phyloP scores from a whole-genome alignment of 2,888 invertebrate species.

The Dicranocentrus wangi region DNA sequence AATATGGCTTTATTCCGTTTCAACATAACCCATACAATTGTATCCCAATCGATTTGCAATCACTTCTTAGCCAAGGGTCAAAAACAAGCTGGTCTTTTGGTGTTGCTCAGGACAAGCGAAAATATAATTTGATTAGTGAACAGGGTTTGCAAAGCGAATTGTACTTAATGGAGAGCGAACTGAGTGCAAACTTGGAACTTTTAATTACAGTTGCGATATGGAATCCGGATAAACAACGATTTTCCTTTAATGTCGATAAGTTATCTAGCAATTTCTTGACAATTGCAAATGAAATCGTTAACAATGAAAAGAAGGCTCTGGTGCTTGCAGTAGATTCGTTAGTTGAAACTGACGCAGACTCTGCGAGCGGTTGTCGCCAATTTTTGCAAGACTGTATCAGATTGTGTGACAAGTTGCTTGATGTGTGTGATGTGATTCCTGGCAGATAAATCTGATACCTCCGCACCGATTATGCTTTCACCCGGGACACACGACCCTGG shows the following conservation, averaged over 20 bases:
- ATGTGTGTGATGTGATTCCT: conserved; percentile 14
- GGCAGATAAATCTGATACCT: conserved; percentile 73
- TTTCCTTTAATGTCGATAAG: conserved; percentile 44
- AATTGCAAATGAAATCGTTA: conserved; percentile 32
- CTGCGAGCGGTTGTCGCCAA: neutral
- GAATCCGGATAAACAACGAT: conserved; percentile 51
- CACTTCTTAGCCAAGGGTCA: neutral
- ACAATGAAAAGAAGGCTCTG: conserved; percentile 30
- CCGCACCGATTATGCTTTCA: conserved; percentile 89
- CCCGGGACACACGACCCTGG: conserved; percentile 85
- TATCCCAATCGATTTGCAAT: conserved; percentile 79
- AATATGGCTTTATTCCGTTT: conserved; percentile 88
- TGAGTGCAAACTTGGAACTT: conserved; percentile 67
- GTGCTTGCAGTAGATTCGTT: neutral
- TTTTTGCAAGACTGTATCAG: conserved; percentile 45
- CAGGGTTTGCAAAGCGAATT: conserved; percentile 50
- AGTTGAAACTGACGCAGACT: neutral
- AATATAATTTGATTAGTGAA: conserved; percentile 52
- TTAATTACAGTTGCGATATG: conserved; percentile 58
- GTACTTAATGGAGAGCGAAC: conserved; percentile 59
- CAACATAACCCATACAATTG: conserved; percentile 82
- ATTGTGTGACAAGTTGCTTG: conserved; percentile 43
- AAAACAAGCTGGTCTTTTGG: conserved; percentile 19
- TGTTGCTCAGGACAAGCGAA: conserved; percentile 53
- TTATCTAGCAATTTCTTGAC: conserved; percentile 9